Percentiles rank a stretch among this genome's conserved stretches.
Evolutionary conservation across 2,113 vertebrate species (phyloP).

Genomic region (Platycercus adscitus): DNA sequence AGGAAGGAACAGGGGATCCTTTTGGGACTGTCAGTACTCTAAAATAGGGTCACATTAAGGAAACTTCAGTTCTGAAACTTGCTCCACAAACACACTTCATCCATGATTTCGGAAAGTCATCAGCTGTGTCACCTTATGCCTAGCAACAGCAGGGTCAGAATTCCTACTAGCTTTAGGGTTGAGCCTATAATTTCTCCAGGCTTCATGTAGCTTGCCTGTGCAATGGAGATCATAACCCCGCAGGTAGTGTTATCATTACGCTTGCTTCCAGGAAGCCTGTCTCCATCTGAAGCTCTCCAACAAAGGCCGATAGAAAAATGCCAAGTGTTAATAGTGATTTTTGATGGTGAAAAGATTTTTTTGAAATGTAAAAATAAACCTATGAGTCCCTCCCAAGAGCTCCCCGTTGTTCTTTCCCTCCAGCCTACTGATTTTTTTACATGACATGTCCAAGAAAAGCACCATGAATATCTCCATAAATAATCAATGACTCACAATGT

Average conservation of each 20-base stretch:
- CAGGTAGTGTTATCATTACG: fast-evolving
- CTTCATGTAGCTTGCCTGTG: background rate
- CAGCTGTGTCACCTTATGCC: background rate
- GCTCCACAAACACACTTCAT: background rate
- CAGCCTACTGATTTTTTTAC: background rate
- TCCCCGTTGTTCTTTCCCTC: background rate
- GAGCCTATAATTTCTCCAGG: background rate
- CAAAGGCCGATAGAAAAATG: background rate
- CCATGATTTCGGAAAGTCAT: background rate
- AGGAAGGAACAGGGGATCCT: fast-evolving
- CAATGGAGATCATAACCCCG: background rate
- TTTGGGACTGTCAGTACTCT: background rate
- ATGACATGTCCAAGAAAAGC: slow-evolving; percentile 25
- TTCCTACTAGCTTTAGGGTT: background rate
- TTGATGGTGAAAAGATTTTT: background rate
- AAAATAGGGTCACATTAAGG: background rate
- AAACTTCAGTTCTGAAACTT: background rate
- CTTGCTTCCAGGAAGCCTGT: background rate
- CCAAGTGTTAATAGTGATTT: background rate
- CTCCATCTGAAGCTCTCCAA: background rate
- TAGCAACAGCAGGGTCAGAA: background rate
- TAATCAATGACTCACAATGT: slow-evolving; percentile 4
- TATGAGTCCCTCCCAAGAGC: background rate
- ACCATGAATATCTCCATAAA: slow-evolving; percentile 5
- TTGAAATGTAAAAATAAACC: background rate